A percentile compares a stretch with the other conserved stretches of the same genome.
phyloP scores from a whole-genome alignment of 2,797 vertebrate genomes.

The Acipenser transmontanus region DNA sequence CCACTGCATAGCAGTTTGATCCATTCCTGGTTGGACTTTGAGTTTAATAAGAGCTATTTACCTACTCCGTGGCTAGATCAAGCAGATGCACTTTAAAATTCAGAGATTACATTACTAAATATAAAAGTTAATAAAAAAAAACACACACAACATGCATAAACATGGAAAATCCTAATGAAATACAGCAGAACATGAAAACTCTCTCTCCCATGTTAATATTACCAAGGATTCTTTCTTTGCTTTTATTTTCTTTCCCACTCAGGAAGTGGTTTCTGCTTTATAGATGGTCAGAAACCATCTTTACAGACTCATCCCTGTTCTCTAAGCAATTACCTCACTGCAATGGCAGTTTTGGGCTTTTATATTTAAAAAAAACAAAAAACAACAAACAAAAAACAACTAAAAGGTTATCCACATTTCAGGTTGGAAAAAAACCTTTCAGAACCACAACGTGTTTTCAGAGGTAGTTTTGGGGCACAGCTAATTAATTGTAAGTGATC shows the following conservation, averaged over 20 bases:
- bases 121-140: not conserved
- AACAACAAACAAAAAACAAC: too few species aligned
- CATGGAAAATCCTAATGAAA: not conserved
- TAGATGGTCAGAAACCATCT: conserved; percentile 24
- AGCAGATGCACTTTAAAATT: not conserved
- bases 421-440: conserved; percentile 47
- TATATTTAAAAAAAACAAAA: too few species aligned
- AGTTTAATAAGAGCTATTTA: too few species aligned
- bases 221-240: conserved; percentile 1
- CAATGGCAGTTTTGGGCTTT: conserved; percentile 43
- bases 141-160: not conserved
- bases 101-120: not conserved
- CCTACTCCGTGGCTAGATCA: too few species aligned
- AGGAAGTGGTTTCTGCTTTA: conserved; percentile 23
- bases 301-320: conserved; percentile 36
- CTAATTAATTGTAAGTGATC: conserved; percentile 17
- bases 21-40: too few species aligned
- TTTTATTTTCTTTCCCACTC: not conserved
- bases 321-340: conserved; percentile 55
- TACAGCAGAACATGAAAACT: too few species aligned
- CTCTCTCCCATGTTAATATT: conserved; percentile 5
- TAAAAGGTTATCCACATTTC: conserved; percentile 30
- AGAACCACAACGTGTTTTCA: conserved; percentile 28
- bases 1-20: too few species aligned
- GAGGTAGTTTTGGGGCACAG: not conserved